Conservation (phyloP, 2,113 vertebrate species). For the Cercopithecus mona region DNA sequence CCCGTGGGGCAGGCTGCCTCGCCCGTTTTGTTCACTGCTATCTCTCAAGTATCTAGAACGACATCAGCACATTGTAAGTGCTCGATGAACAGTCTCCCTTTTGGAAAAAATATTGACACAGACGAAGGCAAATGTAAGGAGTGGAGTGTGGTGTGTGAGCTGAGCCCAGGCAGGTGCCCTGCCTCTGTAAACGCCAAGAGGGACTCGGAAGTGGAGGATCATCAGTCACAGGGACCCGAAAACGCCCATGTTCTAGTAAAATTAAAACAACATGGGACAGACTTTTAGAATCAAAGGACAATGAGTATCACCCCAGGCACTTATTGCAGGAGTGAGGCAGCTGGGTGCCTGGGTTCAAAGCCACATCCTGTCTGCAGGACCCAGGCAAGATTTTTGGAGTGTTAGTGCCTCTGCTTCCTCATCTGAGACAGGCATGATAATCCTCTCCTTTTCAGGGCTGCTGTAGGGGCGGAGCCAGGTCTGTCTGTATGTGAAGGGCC, state of each 20-base stretch:
- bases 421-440: background rate
- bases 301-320: background rate
- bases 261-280: background rate
- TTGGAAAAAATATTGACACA: background rate
- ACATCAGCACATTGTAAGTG: background rate
- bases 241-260: background rate
- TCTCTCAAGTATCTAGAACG: background rate
- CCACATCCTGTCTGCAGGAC: fast-evolving
- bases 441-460: background rate
- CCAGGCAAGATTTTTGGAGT: background rate
- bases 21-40: background rate
- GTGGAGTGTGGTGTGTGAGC: background rate
- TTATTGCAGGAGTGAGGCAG: background rate
- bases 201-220: background rate
- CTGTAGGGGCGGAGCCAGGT: background rate
- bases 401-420: background rate
- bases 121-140: background rate
- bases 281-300: background rate
- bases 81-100: background rate
- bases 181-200: background rate
- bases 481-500: background rate
- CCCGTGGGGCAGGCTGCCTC: background rate
- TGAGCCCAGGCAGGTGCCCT: background rate
- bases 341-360: no score
- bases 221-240: background rate